Evolutionary conservation across 1,140 invertebrate species (phyloP).

Genomic region (Macrotrachela quadricornifera): DNA sequence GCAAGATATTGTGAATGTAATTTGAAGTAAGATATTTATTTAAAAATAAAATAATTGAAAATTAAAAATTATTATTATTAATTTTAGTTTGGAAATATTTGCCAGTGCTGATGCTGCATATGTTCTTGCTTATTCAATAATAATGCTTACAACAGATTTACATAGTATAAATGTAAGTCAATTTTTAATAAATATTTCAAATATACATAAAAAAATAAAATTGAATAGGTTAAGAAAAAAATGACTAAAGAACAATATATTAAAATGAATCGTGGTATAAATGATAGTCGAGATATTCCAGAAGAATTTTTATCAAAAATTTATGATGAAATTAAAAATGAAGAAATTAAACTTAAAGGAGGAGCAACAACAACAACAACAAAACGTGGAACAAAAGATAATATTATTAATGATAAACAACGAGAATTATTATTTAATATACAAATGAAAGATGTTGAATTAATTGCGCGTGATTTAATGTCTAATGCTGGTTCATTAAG

Average conservation of each 20-base stretch:
- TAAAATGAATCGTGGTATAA: constrained; percentile 86
- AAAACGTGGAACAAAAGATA: constrained; percentile 7
- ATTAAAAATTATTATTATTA: too few relatives aligned
- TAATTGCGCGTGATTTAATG: constrained; percentile 90
- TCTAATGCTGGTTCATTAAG: constrained; percentile 93
- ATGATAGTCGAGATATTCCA: constrained; percentile 87
- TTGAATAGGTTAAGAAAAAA: constrained; percentile 49
- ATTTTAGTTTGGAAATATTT: constrained; percentile 34
- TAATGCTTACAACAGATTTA: constrained; percentile 96
- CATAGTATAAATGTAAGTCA: constrained; percentile 62
- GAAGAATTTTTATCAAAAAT: constrained; percentile 89
- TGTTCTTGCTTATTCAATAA: constrained; percentile 91
- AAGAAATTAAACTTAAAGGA: constrained; percentile 95
- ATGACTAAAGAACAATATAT: constrained; percentile 99
- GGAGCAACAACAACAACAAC: constrained; percentile 36
- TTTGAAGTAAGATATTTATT: constrained; percentile 42
- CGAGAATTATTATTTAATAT: constrained; percentile 78
- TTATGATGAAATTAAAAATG: constrained; percentile 93
- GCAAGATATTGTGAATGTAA: constrained; percentile 92
- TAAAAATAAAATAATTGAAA: too few relatives aligned
- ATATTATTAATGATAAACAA: constrained; percentile 21
- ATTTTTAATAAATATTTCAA: too few relatives aligned
- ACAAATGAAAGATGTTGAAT: constrained; percentile 92
- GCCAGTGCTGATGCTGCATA: constrained; percentile 94
- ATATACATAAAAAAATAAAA: too few relatives aligned